Evolutionary conservation across 2,113 vertebrate species (phyloP).

Genomic region (Struthidea cinerea): DNA sequence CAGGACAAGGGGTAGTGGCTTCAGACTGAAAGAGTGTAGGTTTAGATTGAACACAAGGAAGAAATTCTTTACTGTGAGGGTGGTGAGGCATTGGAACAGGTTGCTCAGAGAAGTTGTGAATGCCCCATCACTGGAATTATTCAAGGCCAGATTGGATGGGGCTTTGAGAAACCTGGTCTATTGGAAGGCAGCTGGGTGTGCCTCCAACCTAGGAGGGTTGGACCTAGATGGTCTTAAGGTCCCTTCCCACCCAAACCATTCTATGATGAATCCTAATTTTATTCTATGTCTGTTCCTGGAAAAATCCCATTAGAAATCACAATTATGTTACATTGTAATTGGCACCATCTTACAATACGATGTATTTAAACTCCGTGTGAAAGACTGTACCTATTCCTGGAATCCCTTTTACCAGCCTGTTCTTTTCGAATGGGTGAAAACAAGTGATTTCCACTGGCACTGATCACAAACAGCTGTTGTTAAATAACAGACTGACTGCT

Average conservation of each 20-base stretch:
- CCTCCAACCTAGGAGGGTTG: not conserved
- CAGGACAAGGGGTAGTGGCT: not conserved
- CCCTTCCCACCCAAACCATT: not conserved
- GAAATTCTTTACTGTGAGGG: not conserved
- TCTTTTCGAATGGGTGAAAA: conserved; percentile 1
- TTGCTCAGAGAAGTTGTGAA: not conserved
- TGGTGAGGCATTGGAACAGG: not conserved
- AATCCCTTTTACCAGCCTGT: not conserved
- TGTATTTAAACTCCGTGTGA: conserved; percentile 7
- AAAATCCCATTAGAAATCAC: not conserved
- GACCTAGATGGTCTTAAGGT: not conserved
- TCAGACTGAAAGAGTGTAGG: not conserved
- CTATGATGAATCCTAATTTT: not conserved
- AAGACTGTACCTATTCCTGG: conserved; percentile 35
- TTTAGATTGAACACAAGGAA: not conserved
- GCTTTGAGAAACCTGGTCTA: not conserved
- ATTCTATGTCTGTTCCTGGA: not conserved
- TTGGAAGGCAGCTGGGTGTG: not conserved
- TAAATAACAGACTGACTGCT: conserved; percentile 28
- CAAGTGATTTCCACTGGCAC: conserved; percentile 50
- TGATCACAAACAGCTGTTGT: conserved; percentile 48
- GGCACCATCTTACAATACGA: not conserved
- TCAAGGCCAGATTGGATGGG: not conserved
- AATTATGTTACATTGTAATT: not conserved
- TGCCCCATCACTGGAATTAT: not conserved